phyloP scores from a whole-genome alignment of 2,113 vertebrate genomes.

The Phyllopteryx taeniolatus region DNA sequence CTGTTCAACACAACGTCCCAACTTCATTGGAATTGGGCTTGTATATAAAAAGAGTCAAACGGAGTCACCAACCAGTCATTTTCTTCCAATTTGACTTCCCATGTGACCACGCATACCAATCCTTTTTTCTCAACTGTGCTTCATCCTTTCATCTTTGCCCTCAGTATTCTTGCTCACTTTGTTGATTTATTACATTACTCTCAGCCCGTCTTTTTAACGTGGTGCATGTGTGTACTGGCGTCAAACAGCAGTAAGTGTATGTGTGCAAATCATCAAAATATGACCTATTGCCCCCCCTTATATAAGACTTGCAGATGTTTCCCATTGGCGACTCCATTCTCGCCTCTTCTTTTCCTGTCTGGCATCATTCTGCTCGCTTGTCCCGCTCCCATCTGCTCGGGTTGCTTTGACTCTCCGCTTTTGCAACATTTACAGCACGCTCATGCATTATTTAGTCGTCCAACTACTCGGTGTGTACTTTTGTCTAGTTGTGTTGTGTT shows the following conservation, averaged over 20 bases:
- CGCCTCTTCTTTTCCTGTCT: neutral
- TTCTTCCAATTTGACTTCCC: neutral
- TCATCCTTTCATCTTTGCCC: neutral
- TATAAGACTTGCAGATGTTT: slow-evolving; percentile 63
- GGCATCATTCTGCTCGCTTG: slow-evolving; percentile 33
- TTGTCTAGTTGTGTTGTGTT: slow-evolving; percentile 1
- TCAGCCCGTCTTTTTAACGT: neutral
- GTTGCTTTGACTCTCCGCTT: slow-evolving; percentile 22
- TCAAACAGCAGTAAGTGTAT: slow-evolving; percentile 1
- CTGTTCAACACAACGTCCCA: no score
- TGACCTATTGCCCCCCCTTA: slow-evolving; percentile 10
- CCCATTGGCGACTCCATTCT: slow-evolving; percentile 42
- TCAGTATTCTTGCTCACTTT: neutral
- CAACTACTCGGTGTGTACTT: slow-evolving; percentile 23
- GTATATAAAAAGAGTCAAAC: no score
- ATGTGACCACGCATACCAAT: neutral
- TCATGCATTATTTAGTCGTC: slow-evolving; percentile 56
- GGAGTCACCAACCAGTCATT: neutral
- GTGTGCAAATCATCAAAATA: slow-evolving; percentile 36
- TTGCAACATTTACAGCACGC: slow-evolving; percentile 61
- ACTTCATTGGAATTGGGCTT: no score
- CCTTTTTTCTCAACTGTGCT: neutral
- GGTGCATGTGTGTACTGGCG: neutral
- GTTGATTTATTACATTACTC: neutral
- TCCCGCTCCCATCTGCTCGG: slow-evolving; percentile 9